Percentiles rank a stretch among this genome's conserved stretches.
These are phyloP conservation scores for Brachypalpus laphriformis DNA, from an alignment of 2,888 invertebrate species.

Conservation along the genomic window DNA sequence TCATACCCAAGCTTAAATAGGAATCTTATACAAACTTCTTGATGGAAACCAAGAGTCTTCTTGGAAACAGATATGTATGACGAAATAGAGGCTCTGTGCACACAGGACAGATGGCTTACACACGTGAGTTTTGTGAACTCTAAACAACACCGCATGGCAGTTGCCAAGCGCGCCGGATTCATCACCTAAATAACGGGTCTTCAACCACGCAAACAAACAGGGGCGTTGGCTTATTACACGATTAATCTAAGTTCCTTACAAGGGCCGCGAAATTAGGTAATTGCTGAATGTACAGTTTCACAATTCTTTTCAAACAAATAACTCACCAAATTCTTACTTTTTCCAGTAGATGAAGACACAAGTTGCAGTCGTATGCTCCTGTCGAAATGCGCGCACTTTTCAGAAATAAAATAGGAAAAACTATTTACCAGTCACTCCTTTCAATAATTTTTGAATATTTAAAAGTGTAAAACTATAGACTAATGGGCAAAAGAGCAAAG, in stretches of 20 bases:
- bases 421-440: neutral
- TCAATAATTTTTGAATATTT: neutral
- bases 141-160: neutral
- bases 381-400: neutral
- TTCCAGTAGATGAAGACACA: too few species aligned
- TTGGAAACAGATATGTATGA: too few species aligned
- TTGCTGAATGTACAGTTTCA: neutral
- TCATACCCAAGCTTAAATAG: too few species aligned
- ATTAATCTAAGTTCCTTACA: too few species aligned
- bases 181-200: neutral
- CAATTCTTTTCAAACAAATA: neutral
- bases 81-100: too few species aligned
- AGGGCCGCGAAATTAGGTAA: neutral
- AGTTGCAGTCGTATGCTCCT: neutral
- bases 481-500: neutral
- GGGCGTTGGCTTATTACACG: neutral
- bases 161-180: neutral
- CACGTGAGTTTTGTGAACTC: too few species aligned
- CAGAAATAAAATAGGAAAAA: too few species aligned
- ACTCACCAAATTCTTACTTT: neutral
- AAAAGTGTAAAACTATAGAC: neutral
- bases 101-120: too few species aligned
- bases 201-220: neutral
- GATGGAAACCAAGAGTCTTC: too few species aligned
- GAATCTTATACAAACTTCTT: too few species aligned